phyloP scores from a whole-genome alignment of 1,140 invertebrate species.

The Pemphigus obesinymphae region DNA sequence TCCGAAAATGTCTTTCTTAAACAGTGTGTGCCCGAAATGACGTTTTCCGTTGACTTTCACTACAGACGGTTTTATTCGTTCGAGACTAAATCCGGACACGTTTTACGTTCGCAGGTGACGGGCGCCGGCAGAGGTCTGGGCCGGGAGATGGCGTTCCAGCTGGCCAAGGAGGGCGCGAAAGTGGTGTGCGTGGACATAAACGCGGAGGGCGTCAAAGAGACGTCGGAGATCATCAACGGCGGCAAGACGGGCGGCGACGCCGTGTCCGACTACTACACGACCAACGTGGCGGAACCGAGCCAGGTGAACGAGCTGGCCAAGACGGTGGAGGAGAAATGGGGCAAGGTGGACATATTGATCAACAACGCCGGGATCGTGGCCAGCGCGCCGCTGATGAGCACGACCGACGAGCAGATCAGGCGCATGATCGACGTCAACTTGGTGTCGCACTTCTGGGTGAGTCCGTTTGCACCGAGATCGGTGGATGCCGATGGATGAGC shows the following conservation, averaged over 20 bases:
- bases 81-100: too few species aligned
- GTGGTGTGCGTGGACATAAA: slow-evolving; percentile 66
- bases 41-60: too few species aligned
- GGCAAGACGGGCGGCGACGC: slow-evolving; percentile 34
- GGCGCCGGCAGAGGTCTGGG: slow-evolving; percentile 68
- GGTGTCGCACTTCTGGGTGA: slow-evolving; percentile 49
- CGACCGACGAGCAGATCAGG: slow-evolving; percentile 34
- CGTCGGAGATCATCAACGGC: slow-evolving; percentile 51
- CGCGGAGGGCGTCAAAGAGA: slow-evolving; percentile 54
- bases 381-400: slow-evolving; percentile 43
- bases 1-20: too few species aligned
- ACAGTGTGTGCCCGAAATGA: too few species aligned
- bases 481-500: too few species aligned
- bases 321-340: slow-evolving; percentile 44
- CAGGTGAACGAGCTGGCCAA: slow-evolving; percentile 44
- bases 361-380: slow-evolving; percentile 49
- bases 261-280: slow-evolving; percentile 46
- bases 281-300: slow-evolving; percentile 50
- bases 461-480: too few species aligned
- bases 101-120: slow-evolving; percentile 59
- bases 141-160: slow-evolving; percentile 60
- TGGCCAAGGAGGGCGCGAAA: slow-evolving; percentile 59
- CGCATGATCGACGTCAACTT: slow-evolving; percentile 48
- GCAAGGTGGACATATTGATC: slow-evolving; percentile 47
- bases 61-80: too few species aligned